These are phyloP conservation scores for Heteractis magnifica DNA, from an alignment of 92 coral and sea anemone genomes.

Conservation along the genomic window DNA sequence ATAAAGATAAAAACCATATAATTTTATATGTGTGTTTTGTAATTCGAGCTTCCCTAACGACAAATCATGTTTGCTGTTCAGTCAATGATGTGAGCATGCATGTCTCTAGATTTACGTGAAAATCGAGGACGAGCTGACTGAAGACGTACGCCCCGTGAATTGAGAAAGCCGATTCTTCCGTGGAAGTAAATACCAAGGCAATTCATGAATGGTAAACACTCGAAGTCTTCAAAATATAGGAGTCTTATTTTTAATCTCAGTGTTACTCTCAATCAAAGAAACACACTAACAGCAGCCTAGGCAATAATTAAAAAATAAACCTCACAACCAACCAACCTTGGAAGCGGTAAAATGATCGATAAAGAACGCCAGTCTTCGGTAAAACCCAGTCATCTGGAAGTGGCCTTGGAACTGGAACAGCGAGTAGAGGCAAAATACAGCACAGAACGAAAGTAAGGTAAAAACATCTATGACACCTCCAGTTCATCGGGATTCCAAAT, in stretches of 20 bases:
- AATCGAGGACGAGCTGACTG: neutral
- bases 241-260: neutral
- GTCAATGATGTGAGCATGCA: neutral
- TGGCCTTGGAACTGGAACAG: conserved; percentile 23
- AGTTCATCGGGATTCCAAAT: conserved; percentile 35
- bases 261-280: neutral
- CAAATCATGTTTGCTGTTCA: neutral
- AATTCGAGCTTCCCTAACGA: neutral
- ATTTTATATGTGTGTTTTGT: neutral
- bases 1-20: neutral
- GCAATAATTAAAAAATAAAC: conserved; percentile 28
- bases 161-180: neutral
- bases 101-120: neutral
- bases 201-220: neutral
- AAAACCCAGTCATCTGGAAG: conserved; percentile 30
- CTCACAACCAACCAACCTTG: conserved; percentile 46
- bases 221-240: neutral
- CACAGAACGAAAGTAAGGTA: neutral
- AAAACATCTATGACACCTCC: neutral
- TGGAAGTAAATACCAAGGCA: neutral
- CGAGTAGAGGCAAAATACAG: neutral
- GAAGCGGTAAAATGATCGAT: conserved; percentile 36
- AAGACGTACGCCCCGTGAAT: neutral
- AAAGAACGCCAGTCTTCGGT: conserved; percentile 23
- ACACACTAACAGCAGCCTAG: conserved; percentile 11